These are phyloP conservation scores for Propithecus coquereli DNA, from an alignment of 2,113 vertebrate genomes.

Conservation along the genomic window DNA sequence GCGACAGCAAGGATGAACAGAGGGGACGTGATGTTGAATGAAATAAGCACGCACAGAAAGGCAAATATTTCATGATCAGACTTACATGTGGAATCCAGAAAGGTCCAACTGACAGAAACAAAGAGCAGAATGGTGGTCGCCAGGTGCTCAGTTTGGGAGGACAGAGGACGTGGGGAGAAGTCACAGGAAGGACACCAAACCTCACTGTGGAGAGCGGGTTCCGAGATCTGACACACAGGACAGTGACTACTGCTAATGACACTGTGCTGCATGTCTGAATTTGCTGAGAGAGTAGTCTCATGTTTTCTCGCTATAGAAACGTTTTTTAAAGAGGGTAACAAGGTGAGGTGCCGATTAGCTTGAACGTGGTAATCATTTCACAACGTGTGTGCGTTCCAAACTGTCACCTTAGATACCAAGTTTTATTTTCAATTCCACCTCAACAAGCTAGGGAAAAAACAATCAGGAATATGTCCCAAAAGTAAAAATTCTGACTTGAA, in stretches of 20 bases:
- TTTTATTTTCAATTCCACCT: background rate
- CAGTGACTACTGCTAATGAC: fast-evolving
- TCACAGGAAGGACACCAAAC: background rate
- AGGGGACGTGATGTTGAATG: background rate
- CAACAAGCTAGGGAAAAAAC: no score
- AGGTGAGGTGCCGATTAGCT: no score
- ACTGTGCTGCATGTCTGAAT: background rate
- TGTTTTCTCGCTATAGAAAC: background rate
- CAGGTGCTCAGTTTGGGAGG: background rate
- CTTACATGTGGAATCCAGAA: background rate
- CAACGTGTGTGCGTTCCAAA: fast-evolving
- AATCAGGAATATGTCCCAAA: background rate
- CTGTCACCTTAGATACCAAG: background rate
- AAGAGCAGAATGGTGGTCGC: fast-evolving
- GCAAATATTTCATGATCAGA: background rate
- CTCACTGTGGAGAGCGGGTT: no score
- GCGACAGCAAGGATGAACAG: background rate
- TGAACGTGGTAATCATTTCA: background rate
- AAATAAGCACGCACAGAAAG: no score
- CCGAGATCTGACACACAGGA: fast-evolving
- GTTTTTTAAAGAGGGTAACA: background rate
- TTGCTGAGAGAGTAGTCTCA: background rate
- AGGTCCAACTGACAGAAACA: background rate
- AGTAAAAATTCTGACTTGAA: background rate
- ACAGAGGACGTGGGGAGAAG: no score